Evolutionary conservation across 2,113 vertebrate species (phyloP), one percentile per base, ranked within the genome.

Genomic region (Proteles cristata): DNA sequence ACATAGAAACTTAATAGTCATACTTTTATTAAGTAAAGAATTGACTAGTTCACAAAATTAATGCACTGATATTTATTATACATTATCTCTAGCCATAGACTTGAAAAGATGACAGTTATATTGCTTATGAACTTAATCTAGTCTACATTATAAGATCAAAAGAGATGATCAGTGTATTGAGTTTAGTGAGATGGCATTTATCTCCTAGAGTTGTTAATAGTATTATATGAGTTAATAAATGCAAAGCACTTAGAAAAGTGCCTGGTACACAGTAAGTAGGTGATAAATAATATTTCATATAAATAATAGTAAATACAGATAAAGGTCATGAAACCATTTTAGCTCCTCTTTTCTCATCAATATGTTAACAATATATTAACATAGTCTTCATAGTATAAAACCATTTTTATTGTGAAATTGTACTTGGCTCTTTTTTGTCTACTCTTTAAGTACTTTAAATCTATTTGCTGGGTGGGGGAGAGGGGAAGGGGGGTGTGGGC

Each of bases 1-100:
- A 85, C 14, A 66, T 39, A 33, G 28, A 77, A 89, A 80, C 10
- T 14, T 76, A 58, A 80, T 85, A 93, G 55, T 86, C 12, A 35
- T 81, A 63, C 68, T 93, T 82, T 87, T 77, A 61, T 33, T 55
- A 26, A 73, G 19, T 69, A 63, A 71, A 93, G 68, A 74, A 90
- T 48, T 66, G 17, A 65, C 80, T 55, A 48, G 6, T 23, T 85
- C 50, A 86, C 63, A 58, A 81, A 61, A 35, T 88, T 92, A 88
- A 76, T 77, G 66, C 87, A 81, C 82, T 83, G 58, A 50, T 83
- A 69, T 25, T 87, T 87, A 69, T 89, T 89, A 80, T 79, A 83
- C 84, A 69, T 45, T 68, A 61, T 43, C 26, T 83, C 11, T 69
- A 69, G 11, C 65, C 61, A 53, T 11, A 89, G 63, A 89, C 53